Percentiles rank a stretch among this genome's conserved stretches.
These are phyloP conservation scores for Orientallactaga sibirica DNA, from an alignment of 2,797 vertebrate species.

Conservation along the genomic window DNA sequence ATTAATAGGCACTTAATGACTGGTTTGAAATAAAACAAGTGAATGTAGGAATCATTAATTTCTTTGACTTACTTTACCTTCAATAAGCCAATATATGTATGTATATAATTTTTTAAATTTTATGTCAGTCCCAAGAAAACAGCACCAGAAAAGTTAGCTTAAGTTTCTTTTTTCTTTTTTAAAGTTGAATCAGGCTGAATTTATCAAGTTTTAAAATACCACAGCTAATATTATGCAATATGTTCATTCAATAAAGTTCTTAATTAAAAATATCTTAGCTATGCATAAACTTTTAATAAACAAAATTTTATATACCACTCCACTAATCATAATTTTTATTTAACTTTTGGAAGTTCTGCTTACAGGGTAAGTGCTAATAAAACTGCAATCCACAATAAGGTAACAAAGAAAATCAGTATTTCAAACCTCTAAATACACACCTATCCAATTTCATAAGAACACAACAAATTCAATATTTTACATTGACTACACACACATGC, in stretches of 20 bases:
- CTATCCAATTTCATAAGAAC: not conserved
- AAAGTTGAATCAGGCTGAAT: not conserved
- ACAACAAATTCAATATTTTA: not conserved
- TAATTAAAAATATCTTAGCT: not conserved
- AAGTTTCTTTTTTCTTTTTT: not conserved
- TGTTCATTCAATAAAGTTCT: too few relatives aligned
- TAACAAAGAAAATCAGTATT: not conserved
- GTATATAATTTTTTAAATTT: not conserved
- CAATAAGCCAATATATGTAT: not conserved
- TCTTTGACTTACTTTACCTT: conserved; percentile 7
- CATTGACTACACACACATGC: not conserved
- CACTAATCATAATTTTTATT: not conserved
- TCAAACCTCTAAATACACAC: not conserved
- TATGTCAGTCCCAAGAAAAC: conserved; percentile 44
- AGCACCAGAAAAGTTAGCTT: not conserved
- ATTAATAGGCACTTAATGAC: not conserved
- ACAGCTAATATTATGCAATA: not conserved
- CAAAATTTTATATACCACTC: not conserved
- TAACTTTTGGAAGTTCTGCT: not conserved
- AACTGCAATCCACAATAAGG: not conserved
- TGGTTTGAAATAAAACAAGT: conserved; percentile 24
- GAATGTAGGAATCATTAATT: not conserved
- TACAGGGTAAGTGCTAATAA: not conserved
- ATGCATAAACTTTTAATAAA: not conserved
- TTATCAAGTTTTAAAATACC: not conserved